Evolutionary conservation across 2,113 vertebrate genomes (phyloP).

Genomic region (Myocastor coypus): DNA sequence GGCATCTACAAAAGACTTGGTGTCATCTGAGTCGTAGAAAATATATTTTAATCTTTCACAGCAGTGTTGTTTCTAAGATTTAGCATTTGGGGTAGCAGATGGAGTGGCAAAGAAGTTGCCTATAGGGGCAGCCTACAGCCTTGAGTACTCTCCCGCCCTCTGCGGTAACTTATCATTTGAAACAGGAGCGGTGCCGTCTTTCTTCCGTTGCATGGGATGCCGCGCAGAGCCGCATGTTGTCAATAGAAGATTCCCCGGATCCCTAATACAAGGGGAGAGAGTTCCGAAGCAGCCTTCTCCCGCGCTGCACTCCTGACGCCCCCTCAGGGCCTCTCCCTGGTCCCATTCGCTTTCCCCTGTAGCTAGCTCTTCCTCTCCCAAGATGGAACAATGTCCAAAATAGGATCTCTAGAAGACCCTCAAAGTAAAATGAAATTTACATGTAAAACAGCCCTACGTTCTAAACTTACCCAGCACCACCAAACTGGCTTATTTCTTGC

Average conservation of each 20-base stretch:
- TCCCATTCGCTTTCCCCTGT: constrained; percentile 30
- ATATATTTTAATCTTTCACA: constrained; percentile 94
- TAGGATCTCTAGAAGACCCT: constrained; percentile 61
- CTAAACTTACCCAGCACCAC: not conserved
- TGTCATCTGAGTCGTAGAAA: constrained; percentile 93
- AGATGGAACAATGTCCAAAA: constrained; percentile 41
- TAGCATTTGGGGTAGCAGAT: constrained; percentile 93
- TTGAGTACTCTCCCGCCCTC: constrained; percentile 91
- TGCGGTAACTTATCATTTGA: constrained; percentile 91
- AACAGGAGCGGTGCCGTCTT: constrained; percentile 88
- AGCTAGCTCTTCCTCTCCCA: constrained; percentile 41
- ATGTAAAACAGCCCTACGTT: constrained; percentile 43
- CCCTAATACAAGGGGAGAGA: constrained; percentile 64
- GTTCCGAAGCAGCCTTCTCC: not conserved
- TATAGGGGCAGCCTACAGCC: constrained; percentile 92
- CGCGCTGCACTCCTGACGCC: not conserved
- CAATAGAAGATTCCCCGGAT: constrained; percentile 85
- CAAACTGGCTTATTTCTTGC: not conserved
- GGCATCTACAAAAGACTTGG: constrained; percentile 93
- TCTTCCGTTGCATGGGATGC: constrained; percentile 81
- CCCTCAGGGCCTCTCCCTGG: not conserved
- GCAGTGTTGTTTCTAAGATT: constrained; percentile 92
- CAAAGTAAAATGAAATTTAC: constrained; percentile 57
- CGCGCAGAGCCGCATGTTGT: constrained; percentile 86
- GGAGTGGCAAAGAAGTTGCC: constrained; percentile 92